Percentiles rank a stretch among this genome's conserved stretches.
Evolutionary conservation across 2,113 vertebrate genomes (phyloP).

Genomic region (Litocranius walleri): DNA sequence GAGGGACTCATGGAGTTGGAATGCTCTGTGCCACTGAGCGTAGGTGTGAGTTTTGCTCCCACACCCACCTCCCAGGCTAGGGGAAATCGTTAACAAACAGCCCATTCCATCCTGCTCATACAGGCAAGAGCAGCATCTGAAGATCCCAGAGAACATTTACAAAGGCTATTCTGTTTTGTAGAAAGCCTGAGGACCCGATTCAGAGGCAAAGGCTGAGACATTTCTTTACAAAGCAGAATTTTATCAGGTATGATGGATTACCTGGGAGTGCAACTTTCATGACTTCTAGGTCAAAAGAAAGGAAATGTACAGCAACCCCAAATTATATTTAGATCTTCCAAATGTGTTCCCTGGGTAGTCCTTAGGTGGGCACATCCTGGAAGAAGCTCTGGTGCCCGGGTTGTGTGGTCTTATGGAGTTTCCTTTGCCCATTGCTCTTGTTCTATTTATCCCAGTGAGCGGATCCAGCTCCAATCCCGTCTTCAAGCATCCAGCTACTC

Average conservation of each 20-base stretch:
- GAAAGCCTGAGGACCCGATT: neutral
- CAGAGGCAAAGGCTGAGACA: neutral
- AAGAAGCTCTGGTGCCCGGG: neutral
- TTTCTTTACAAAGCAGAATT: neutral
- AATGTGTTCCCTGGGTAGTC: neutral
- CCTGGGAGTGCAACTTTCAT: neutral
- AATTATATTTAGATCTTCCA: neutral
- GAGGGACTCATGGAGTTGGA: neutral
- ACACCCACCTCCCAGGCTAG: neutral
- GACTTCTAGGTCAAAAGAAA: neutral
- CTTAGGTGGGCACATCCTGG: neutral
- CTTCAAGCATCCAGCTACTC: neutral
- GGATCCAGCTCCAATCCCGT: neutral
- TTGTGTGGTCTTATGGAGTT: fast-evolving
- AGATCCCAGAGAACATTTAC: neutral
- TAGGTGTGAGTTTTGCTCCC: neutral
- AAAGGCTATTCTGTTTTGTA: neutral
- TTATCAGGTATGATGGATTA: neutral
- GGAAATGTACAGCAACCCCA: neutral
- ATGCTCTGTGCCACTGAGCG: neutral
- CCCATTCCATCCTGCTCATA: neutral
- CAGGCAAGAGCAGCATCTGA: neutral
- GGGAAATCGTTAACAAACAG: neutral
- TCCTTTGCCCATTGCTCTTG: neutral
- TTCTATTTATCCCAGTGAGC: neutral